These are phyloP conservation scores for Callyntrura guangdongensis DNA, from an alignment of 2,888 invertebrate species.

Conservation along the genomic window DNA sequence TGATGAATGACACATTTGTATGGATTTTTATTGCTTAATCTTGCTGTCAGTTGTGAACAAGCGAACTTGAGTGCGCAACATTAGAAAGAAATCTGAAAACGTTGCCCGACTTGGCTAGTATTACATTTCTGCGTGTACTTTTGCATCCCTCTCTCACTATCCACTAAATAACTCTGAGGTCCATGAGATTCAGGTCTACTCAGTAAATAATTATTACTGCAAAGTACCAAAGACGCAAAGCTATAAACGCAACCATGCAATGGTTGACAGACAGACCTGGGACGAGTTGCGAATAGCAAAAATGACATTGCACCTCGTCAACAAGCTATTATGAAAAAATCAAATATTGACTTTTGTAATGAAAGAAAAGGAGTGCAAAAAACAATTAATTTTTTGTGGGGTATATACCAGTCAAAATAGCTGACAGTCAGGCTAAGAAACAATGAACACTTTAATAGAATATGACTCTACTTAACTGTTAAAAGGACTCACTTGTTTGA, in stretches of 20 bases:
- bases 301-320: slow-evolving; percentile 49
- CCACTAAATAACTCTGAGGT: background rate
- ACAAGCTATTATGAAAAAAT: slow-evolving; percentile 34
- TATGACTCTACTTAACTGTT: background rate
- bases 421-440: slow-evolving; percentile 10
- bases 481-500: slow-evolving; percentile 11
- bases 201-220: too few relatives aligned
- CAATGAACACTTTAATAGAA: slow-evolving; percentile 25
- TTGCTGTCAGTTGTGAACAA: slow-evolving; percentile 51
- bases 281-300: background rate
- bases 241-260: background rate
- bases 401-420: slow-evolving; percentile 6
- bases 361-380: slow-evolving; percentile 34
- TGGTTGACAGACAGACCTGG: background rate
- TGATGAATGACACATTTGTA: slow-evolving; percentile 64
- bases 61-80: background rate
- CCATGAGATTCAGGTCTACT: too few relatives aligned
- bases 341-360: slow-evolving; percentile 70
- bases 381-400: slow-evolving; percentile 51
- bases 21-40: slow-evolving; percentile 64
- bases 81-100: background rate
- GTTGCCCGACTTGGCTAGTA: background rate
- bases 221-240: background rate
- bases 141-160: background rate
- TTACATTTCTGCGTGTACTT: background rate